phyloP scores from a whole-genome alignment of 2,797 vertebrate species.

The Etheostoma perlongum region DNA sequence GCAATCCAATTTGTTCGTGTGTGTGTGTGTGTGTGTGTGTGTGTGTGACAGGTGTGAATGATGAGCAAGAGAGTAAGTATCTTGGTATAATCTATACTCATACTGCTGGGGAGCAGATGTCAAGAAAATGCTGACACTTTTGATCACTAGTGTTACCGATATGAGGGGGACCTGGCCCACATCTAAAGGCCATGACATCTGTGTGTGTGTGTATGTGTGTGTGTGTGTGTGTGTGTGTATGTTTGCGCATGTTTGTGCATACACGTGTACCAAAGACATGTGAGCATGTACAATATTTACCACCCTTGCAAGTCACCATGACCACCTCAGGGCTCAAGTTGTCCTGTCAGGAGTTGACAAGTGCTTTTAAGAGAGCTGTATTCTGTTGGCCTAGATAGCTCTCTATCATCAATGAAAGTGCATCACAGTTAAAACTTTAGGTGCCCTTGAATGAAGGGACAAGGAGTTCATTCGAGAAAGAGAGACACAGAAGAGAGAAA shows the following conservation, averaged over 20 bases:
- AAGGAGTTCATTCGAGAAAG: slow-evolving; percentile 39
- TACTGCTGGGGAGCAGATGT: slow-evolving; percentile 65
- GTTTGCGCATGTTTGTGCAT: slow-evolving; percentile 2
- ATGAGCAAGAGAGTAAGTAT: slow-evolving; percentile 59
- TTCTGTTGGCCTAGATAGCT: slow-evolving; percentile 48
- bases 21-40: slow-evolving; percentile 20
- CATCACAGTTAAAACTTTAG: slow-evolving; percentile 38
- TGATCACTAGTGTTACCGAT: slow-evolving; percentile 69
- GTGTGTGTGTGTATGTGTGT: slow-evolving; percentile 31
- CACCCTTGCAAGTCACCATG: slow-evolving; percentile 37
- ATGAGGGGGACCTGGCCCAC: slow-evolving; percentile 44
- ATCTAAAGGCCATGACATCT: slow-evolving; percentile 62
- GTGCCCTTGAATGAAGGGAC: slow-evolving; percentile 44
- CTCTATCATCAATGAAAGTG: slow-evolving; percentile 41
- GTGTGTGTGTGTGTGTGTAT: not conserved
- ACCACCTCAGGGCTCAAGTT: slow-evolving; percentile 54
- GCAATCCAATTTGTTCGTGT: slow-evolving; percentile 29
- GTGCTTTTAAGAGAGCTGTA: slow-evolving; percentile 51
- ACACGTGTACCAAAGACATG: slow-evolving; percentile 37
- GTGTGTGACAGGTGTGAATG: slow-evolving; percentile 53
- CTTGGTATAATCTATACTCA: slow-evolving; percentile 52
- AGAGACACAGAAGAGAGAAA: slow-evolving; percentile 11
- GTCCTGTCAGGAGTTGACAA: slow-evolving; percentile 57
- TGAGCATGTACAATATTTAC: slow-evolving; percentile 58
- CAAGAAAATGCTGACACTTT: slow-evolving; percentile 72